These are phyloP conservation scores for Microctonus hyperodae DNA, from an alignment of 2,888 invertebrate species.

Conservation along the genomic window DNA sequence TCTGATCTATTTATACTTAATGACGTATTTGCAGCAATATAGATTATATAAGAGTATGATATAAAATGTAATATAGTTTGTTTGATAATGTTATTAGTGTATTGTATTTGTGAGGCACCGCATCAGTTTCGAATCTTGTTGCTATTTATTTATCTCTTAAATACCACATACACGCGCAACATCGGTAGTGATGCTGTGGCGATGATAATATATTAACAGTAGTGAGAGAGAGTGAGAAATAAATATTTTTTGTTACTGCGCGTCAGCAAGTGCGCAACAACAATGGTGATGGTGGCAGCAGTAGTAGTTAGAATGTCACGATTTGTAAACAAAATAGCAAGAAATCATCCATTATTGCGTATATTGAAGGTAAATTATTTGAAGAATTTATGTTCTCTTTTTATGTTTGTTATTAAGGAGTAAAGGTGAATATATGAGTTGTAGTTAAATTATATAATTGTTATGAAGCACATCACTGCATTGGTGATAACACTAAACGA, in stretches of 20 bases:
- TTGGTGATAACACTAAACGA: neutral
- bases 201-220: no score
- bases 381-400: neutral
- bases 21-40: no score
- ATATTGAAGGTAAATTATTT: conserved; percentile 1
- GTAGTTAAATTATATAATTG: neutral
- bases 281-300: neutral
- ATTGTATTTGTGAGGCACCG: no score
- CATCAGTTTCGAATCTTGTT: neutral
- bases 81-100: neutral
- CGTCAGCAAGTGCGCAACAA: neutral
- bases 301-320: neutral
- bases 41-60: neutral
- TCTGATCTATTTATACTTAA: neutral
- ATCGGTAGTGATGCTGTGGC: no score
- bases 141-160: neutral
- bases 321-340: neutral
- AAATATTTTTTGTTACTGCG: neutral
- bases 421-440: neutral
- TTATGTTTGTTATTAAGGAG: no score
- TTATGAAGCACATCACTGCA: neutral
- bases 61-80: neutral
- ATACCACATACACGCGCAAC: neutral
- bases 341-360: neutral
- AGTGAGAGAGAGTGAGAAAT: neutral